Percentiles rank a stretch among this genome's conserved stretches.
Conservation (phyloP, 2,113 vertebrate species). For the Oreochromis niloticus region DNA sequence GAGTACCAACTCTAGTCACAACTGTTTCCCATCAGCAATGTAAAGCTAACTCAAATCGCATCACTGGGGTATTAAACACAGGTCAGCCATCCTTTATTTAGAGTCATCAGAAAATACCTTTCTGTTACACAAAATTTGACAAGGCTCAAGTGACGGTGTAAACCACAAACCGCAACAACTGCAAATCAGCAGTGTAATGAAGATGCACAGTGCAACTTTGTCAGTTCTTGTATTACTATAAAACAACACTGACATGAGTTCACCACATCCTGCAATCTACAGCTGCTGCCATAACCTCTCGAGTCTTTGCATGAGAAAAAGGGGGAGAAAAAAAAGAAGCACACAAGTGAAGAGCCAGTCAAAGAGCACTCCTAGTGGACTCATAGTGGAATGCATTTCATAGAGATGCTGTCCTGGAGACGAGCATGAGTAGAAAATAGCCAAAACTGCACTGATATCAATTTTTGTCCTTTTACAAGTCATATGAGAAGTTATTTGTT, state of each 20-base stretch:
- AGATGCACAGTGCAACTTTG: slow-evolving; percentile 25
- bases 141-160: neutral
- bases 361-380: slow-evolving; percentile 35
- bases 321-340: neutral
- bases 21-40: neutral
- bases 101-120: neutral
- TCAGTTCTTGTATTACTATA: neutral
- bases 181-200: neutral
- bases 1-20: slow-evolving; percentile 4
- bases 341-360: neutral
- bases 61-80: neutral
- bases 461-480: neutral
- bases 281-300: slow-evolving; percentile 34
- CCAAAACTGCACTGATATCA: neutral
- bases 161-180: slow-evolving; percentile 27
- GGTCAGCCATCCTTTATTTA: neutral
- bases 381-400: neutral
- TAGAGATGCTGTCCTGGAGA: neutral
- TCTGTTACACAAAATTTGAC: neutral
- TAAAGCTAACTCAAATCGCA: neutral
- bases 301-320: neutral
- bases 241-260: slow-evolving; percentile 18
- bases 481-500: neutral
- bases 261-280: slow-evolving; percentile 63
- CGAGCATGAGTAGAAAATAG: neutral